Conservation (phyloP, 2,797 vertebrate genomes). For the Rhinatrema bivittatum region DNA sequence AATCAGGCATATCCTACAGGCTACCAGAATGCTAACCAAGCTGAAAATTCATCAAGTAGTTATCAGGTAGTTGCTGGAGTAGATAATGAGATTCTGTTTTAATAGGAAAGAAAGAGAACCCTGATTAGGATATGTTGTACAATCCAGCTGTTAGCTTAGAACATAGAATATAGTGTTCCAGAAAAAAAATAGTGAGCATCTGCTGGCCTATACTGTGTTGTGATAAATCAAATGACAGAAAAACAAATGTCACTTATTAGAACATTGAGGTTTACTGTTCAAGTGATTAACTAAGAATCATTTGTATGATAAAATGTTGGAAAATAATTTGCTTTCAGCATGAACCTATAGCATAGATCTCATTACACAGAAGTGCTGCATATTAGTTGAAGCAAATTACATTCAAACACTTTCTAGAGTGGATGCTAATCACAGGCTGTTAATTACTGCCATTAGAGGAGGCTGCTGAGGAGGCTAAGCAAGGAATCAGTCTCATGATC, state of each 20-base stretch:
- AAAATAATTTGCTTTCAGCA: constrained; percentile 60
- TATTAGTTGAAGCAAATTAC: constrained; percentile 69
- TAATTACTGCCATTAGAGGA: constrained; percentile 93
- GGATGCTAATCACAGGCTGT: constrained; percentile 80
- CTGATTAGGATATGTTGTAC: no score
- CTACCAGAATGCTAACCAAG: no score
- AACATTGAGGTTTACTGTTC: constrained; percentile 52
- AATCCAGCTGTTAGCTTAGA: no score
- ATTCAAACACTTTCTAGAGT: constrained; percentile 75
- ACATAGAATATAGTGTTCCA: no score
- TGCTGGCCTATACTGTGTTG: constrained; percentile 16
- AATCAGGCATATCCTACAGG: no score
- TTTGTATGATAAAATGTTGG: constrained; percentile 63
- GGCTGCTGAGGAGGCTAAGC: constrained; percentile 69
- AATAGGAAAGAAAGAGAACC: no score
- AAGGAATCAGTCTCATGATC: constrained; percentile 88
- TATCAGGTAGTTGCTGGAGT: no score
- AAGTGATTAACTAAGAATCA: constrained; percentile 61
- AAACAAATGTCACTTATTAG: constrained; percentile 59
- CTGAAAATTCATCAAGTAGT: no score
- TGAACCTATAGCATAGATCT: constrained; percentile 60
- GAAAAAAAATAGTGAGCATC: no score
- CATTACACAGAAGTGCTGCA: constrained; percentile 58
- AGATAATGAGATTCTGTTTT: no score
- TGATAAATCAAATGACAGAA: constrained; percentile 44